Evolutionary conservation across 1,140 invertebrate species (phyloP), one percentile per base, ranked within the genome.

Genomic region (Ceratosolen fusciceps): DNA sequence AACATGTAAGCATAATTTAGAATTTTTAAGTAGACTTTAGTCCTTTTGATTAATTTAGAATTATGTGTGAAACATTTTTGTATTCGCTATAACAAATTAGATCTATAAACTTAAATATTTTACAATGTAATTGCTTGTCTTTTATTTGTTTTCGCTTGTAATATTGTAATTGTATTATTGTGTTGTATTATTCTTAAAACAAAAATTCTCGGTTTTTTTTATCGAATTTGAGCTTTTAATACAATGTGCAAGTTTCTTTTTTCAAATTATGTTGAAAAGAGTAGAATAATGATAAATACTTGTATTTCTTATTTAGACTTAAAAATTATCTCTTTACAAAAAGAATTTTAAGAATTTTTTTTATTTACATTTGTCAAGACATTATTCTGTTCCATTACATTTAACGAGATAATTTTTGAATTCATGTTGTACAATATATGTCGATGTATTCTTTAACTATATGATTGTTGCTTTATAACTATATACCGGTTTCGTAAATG

Each of bases 1-100:
- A 90, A 84, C 88, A 90, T 74, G 90, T 90, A 82, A 89, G 90
- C 85, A 81, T 26, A 34, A 37, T 60, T 31, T 24, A 12, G 16
- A 49, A 43, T 10, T 65, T 37, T 37, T 29, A n/a, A 72, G 70
- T 81, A 77, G 80, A 54, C 34, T 60, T 74, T 74, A 31, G 56
- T 77, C 21, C 16, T 77, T 74, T 67, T 73, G 37, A 77, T 37
- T 81, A 70, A 81, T 77, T 56, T 37, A 31, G 39, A 72, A 5
- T 65, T 65, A 54, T 72, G 79, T 80, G 74, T 80, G 74, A 80
- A 37, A 52, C 43, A 34, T 72, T 76, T 75, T 74, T 68, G 19
- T n/a, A 29, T 74, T 56, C 7, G 21, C 29, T 67, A 14, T 72
- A 8, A 49, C 34, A 47, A 34, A 8, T 34, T 73, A 65, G 47